Evolutionary conservation across 2,888 invertebrate genomes (phyloP).

Genomic region (Gymnoscelis rufifasciata): DNA sequence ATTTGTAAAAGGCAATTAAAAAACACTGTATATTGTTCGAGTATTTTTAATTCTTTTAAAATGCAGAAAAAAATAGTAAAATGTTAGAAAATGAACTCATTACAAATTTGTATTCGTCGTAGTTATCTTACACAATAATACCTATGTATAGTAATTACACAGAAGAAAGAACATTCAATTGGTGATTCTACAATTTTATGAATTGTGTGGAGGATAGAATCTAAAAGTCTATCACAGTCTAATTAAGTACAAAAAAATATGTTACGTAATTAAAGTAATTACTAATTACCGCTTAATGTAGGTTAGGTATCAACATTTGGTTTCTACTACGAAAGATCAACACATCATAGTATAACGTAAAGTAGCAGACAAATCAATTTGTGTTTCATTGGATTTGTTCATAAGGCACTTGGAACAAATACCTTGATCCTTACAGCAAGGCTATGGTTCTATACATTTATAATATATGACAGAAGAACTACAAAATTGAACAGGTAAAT

Average conservation of each 20-base stretch:
- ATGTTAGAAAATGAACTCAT: conserved; percentile 74
- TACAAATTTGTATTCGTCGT: conserved; percentile 74
- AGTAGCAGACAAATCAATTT: conserved; percentile 18
- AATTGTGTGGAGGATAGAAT: neutral
- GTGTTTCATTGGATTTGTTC: conserved; percentile 63
- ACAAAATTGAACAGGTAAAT: too few relatives aligned
- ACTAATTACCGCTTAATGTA: neutral
- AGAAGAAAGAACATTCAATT: neutral
- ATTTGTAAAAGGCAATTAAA: conserved; percentile 9
- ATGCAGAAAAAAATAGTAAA: conserved; percentile 70
- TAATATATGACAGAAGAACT: neutral
- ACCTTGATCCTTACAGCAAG: conserved; percentile 19
- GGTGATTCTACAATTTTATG: neutral
- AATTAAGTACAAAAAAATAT: conserved; percentile 58
- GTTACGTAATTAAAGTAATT: too few relatives aligned
- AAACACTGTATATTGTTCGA: conserved; percentile 38
- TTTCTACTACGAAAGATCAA: neutral
- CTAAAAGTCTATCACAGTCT: conserved; percentile 59
- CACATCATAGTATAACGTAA: neutral
- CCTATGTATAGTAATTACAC: neutral
- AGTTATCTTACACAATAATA: conserved; percentile 17
- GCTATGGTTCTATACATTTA: neutral
- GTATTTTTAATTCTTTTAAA: conserved; percentile 70
- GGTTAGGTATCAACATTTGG: neutral
- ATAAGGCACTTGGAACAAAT: conserved; percentile 78